phyloP scores from a whole-genome alignment of 2,888 invertebrate genomes.

The Dasypogon diadema region DNA sequence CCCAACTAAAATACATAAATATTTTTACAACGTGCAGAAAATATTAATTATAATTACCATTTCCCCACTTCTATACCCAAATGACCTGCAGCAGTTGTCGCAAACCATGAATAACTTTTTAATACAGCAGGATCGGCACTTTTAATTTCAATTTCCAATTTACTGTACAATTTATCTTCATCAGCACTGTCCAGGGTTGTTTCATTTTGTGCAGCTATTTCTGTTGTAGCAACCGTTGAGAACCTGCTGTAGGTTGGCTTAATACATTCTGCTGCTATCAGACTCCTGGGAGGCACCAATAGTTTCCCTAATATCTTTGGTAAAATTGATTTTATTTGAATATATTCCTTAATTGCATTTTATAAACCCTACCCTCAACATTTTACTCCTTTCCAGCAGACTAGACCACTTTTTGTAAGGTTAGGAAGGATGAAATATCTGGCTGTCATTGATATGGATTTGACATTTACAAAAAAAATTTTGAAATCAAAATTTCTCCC shows the following conservation, averaged over 20 bases:
- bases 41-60: conserved; percentile 69
- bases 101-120: conserved; percentile 89
- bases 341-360: neutral
- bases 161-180: conserved; percentile 82
- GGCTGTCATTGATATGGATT: too few relatives aligned
- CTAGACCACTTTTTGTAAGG: too few relatives aligned
- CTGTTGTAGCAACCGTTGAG: neutral
- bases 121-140: conserved; percentile 90
- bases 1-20: conserved; percentile 74
- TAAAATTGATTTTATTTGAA: too few relatives aligned
- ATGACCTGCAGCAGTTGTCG: conserved; percentile 82
- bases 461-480: too few relatives aligned
- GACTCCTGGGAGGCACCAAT: too few relatives aligned
- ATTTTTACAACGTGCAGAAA: neutral
- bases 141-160: conserved; percentile 86
- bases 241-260: neutral
- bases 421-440: too few relatives aligned
- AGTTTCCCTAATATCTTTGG: too few relatives aligned
- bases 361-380: neutral
- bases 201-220: neutral
- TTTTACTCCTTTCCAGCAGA: neutral
- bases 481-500: too few relatives aligned
- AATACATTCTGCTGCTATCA: neutral
- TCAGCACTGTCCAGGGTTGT: conserved; percentile 55
- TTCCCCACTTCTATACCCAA: conserved; percentile 82